A percentile compares a stretch with the other conserved stretches of the same genome.
These are phyloP conservation scores for Bombylius major DNA, from an alignment of 2,888 invertebrate species.

Conservation along the genomic window DNA sequence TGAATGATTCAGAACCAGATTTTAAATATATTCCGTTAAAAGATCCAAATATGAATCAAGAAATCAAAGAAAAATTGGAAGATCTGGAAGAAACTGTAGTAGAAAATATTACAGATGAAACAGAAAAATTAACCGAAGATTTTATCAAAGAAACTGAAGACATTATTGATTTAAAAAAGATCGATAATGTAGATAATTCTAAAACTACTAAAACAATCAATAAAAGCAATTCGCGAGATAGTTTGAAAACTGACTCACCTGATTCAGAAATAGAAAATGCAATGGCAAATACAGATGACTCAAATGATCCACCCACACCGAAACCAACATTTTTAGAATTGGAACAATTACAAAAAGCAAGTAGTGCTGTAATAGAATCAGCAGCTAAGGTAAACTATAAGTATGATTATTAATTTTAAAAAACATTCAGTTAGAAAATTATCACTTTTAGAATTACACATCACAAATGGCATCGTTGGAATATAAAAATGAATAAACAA, in stretches of 20 bases:
- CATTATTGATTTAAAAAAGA: constrained; percentile 1
- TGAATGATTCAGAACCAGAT: neutral
- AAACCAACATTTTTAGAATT: constrained; percentile 30
- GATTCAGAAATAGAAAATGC: constrained; percentile 35
- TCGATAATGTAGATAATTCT: neutral
- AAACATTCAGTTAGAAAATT: too few relatives aligned
- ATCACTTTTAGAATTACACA: too few relatives aligned
- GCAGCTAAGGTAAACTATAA: neutral
- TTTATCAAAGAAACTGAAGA: constrained; percentile 14
- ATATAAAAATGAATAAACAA: too few relatives aligned
- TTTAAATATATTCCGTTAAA: constrained; percentile 13
- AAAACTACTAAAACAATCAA: neutral
- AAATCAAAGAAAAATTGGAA: constrained; percentile 1
- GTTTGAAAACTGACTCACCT: constrained; percentile 31
- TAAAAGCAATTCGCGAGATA: constrained; percentile 18
- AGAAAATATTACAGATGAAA: constrained; percentile 10
- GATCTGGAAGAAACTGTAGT: constrained; percentile 12
- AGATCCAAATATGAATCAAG: constrained; percentile 4
- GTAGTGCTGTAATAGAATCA: neutral
- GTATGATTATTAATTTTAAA: too few relatives aligned
- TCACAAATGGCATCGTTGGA: too few relatives aligned
- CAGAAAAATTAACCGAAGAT: constrained; percentile 15
- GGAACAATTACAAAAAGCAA: constrained; percentile 10
- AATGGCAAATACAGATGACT: constrained; percentile 24
- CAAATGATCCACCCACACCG: constrained; percentile 27